Base-by-base conservation (phyloP, 1,140 invertebrate species). In the Heterodera carotae region DNA sequence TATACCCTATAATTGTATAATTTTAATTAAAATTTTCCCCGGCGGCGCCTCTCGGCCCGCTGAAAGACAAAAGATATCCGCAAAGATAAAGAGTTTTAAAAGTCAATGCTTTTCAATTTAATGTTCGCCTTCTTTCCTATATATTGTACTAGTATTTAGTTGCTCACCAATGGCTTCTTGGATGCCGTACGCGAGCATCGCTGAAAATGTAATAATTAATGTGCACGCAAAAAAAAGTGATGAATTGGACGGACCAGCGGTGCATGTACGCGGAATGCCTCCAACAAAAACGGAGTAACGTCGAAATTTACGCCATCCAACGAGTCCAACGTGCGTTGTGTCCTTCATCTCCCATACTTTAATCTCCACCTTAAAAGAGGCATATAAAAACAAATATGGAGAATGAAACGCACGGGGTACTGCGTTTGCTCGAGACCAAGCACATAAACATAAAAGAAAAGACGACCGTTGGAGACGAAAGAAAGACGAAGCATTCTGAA, bases 261-360 rank as follows among this genome's bases (percentile, higher is more conserved):
- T 67, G 60, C 77, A 78, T 31, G 72, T 76, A 39, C 77, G 59
- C 66, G 77, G 77, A 68, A 78, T 48, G 59, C 77, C 77, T 39
- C 77, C 77, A 29, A 77, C 74, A 60, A 78, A 78, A 22, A 78
- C 72, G n/a, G 77, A 78, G 39, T 75, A 76, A 25, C 60, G 70
- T 18, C 75, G 71, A 2, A 68, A 78, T 31, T 27, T 66, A n/a
- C 72, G 62, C 77, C 77, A 78, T 33, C 69, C 77, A 66, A 59
- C 34, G 12, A 68, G 29, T 0, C 76, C 77, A 12, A 62, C 15
- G 68, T 76, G 74, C 12, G 33, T 33, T 2, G 77, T 69, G 43
- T 78, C 48, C 12, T 48, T 79, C 33, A 78, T 66, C 36, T 78
- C 62, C 77, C 77, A 78, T 25, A 77, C 75, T 29, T 78, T 78